These are phyloP conservation scores for Trichomalopsis sarcophagae DNA, from an alignment of 1,140 invertebrate species.

Conservation along the genomic window DNA sequence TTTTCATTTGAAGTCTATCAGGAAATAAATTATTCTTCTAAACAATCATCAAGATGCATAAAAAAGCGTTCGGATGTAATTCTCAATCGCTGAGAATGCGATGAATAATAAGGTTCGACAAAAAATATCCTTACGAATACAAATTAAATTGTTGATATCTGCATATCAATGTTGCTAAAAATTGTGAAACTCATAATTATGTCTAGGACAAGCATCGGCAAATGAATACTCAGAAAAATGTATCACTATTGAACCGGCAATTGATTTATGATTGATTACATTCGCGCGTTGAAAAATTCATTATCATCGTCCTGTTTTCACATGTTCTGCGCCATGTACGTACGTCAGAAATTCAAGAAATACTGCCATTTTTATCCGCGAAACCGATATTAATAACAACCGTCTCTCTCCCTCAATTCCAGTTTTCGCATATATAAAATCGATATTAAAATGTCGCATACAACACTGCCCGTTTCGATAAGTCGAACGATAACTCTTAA, in stretches of 20 bases:
- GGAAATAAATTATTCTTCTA: neutral
- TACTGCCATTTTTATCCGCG: neutral
- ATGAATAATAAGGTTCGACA: neutral
- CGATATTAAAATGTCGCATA: neutral
- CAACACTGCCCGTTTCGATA: neutral
- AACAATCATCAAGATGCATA: neutral
- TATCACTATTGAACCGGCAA: neutral
- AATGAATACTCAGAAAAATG: neutral
- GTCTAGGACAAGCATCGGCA: neutral
- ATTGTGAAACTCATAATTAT: neutral
- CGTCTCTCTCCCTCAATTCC: neutral
- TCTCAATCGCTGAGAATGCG: too few relatives aligned
- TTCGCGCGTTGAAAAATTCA: neutral
- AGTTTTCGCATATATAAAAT: constrained; percentile 24
- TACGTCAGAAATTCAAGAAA: neutral
- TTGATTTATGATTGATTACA: neutral
- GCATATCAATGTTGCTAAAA: neutral
- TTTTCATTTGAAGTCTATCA: neutral
- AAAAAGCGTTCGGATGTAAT: neutral
- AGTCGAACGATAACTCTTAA: neutral
- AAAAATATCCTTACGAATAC: neutral
- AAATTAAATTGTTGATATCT: neutral
- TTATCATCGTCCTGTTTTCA: too few relatives aligned
- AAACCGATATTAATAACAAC: neutral
- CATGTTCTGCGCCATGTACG: too few relatives aligned